These are phyloP conservation scores for Bettongia penicillata DNA, from an alignment of 2,113 vertebrate genomes.

Conservation along the genomic window DNA sequence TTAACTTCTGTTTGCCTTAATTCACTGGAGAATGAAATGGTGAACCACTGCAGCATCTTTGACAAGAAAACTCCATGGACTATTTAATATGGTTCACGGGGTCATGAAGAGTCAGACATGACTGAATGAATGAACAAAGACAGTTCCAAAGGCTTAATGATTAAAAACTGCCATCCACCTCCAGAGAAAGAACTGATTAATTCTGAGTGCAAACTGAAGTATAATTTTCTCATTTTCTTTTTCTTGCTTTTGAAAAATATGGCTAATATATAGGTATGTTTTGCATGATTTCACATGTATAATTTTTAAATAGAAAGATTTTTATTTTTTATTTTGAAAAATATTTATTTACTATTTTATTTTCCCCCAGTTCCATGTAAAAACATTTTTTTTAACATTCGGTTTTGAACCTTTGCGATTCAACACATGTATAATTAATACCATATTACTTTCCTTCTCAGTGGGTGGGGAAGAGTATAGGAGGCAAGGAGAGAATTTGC, in stretches of 20 bases:
- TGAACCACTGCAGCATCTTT: not conserved
- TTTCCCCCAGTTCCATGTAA: too few relatives aligned
- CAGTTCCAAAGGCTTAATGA: not conserved
- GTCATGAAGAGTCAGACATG: not conserved
- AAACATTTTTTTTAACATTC: not conserved
- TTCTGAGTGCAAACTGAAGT: not conserved
- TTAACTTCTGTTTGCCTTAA: not conserved
- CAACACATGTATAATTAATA: not conserved
- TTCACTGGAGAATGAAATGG: not conserved
- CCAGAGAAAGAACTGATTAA: not conserved
- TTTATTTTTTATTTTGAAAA: too few relatives aligned
- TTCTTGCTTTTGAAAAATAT: not conserved
- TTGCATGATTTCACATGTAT: not conserved
- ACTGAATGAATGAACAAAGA: not conserved
- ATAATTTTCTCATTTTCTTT: not conserved
- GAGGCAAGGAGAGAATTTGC: accelerated
- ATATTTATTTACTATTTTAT: too few relatives aligned
- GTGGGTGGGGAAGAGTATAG: not conserved
- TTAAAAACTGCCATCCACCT: not conserved
- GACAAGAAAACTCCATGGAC: not conserved
- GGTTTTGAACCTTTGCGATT: not conserved
- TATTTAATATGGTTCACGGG: not conserved
- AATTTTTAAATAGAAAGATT: too few relatives aligned
- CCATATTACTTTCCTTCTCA: not conserved
- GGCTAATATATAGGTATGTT: not conserved